Evolutionary conservation across 35 echinoderm and acorn worm genomes (phyloP).

Genomic region (Apostichopus parvimensis): DNA sequence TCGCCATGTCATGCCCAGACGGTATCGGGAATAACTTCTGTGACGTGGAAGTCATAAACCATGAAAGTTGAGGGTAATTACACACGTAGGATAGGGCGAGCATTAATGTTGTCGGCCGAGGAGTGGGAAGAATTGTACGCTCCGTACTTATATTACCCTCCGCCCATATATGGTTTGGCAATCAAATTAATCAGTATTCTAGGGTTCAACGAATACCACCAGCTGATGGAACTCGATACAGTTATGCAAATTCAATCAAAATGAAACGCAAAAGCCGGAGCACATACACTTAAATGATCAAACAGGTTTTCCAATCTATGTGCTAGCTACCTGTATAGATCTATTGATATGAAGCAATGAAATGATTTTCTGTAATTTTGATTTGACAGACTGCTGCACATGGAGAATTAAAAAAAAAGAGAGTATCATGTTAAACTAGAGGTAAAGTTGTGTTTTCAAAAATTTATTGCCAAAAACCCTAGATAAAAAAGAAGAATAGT

Average conservation of each 20-base stretch:
- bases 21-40: background rate
- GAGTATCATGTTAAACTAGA: too few relatives aligned
- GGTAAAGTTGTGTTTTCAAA: too few relatives aligned
- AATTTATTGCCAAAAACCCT: too few relatives aligned
- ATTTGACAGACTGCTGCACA: too few relatives aligned
- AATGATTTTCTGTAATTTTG: too few relatives aligned
- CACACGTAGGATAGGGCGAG: constrained; percentile 4
- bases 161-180: constrained; percentile 12
- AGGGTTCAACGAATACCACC: constrained; percentile 16
- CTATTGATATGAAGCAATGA: too few relatives aligned
- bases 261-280: background rate
- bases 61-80: constrained; percentile 14
- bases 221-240: constrained; percentile 6
- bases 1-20: too few relatives aligned
- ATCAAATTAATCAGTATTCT: constrained; percentile 20
- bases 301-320: background rate
- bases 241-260: constrained; percentile 17
- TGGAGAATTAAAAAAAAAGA: too few relatives aligned
- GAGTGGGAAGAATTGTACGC: background rate
- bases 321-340: too few relatives aligned
- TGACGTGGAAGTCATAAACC: background rate
- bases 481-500: too few relatives aligned
- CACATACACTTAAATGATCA: constrained; percentile 1
- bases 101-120: background rate
- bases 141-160: constrained; percentile 2